Percentiles rank a stretch among this genome's conserved stretches.
Evolutionary conservation across 1,140 invertebrate species (phyloP).

Genomic region (Lordiphosa collinella): DNA sequence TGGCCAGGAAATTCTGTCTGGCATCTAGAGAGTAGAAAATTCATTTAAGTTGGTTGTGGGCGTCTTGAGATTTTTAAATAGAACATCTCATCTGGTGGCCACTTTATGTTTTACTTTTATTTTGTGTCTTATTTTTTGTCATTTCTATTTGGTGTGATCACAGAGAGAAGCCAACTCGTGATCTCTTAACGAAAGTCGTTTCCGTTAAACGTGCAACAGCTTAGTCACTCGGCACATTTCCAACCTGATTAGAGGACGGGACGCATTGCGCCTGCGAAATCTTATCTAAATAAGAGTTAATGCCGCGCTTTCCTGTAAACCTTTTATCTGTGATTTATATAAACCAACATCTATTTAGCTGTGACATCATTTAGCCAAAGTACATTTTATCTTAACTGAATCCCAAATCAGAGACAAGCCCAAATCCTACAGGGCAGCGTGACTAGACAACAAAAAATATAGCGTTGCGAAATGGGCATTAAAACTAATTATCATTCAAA

Average conservation of each 20-base stretch:
- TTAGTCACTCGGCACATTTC: constrained; percentile 32
- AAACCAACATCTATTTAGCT: neutral
- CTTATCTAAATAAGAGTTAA: constrained; percentile 16
- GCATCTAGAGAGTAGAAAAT: no score
- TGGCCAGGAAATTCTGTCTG: no score
- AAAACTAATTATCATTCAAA: constrained; percentile 9
- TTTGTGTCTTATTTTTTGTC: no score
- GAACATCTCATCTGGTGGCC: no score
- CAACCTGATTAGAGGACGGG: neutral
- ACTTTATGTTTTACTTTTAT: no score
- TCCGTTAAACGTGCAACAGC: constrained; percentile 28
- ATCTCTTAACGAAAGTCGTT: constrained; percentile 13
- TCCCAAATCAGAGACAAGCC: neutral
- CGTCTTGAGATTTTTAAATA: no score
- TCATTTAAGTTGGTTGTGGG: no score
- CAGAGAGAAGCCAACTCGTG: neutral
- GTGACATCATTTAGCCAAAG: constrained; percentile 11
- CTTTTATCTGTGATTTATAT: constrained; percentile 9
- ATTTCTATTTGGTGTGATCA: neutral
- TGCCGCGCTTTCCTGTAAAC: neutral
- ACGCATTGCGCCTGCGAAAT: constrained; percentile 36
- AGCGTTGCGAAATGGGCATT: constrained; percentile 2
- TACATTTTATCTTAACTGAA: constrained; percentile 3
- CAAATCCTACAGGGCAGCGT: neutral
- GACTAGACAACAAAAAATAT: neutral